A percentile compares a stretch with the other conserved stretches of the same genome.
These are phyloP conservation scores for Caenorhabditis tropicalis DNA, from an alignment of 1,140 invertebrate species.

Conservation along the genomic window DNA sequence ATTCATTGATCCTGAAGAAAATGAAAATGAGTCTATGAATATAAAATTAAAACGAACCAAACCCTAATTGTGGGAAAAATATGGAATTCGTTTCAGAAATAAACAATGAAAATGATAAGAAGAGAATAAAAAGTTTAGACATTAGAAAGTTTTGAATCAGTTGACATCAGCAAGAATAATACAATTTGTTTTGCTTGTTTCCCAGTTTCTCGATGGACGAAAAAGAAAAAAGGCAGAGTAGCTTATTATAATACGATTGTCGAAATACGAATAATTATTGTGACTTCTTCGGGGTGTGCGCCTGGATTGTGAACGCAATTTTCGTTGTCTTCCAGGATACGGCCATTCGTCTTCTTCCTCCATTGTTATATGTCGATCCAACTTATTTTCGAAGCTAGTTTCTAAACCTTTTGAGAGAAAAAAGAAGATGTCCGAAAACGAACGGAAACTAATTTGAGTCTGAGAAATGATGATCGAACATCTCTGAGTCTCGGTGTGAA, in stretches of 20 bases:
- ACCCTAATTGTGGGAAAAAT: constrained; percentile 7
- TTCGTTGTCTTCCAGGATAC: constrained; percentile 24
- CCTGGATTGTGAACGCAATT: not conserved
- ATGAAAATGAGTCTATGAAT: not conserved
- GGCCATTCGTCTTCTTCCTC: constrained; percentile 11
- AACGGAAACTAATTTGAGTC: constrained; percentile 27
- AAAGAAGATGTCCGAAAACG: not conserved
- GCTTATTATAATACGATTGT: constrained; percentile 39
- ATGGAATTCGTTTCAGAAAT: not conserved
- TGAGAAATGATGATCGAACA: constrained; percentile 18
- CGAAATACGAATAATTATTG: constrained; percentile 29
- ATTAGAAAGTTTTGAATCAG: not conserved
- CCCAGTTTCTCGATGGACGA: not conserved
- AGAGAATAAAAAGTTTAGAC: not conserved
- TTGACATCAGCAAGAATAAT: constrained; percentile 15
- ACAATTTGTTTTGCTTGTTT: not conserved
- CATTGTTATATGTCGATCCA: constrained; percentile 22
- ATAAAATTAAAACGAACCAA: not conserved
- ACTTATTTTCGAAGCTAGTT: constrained; percentile 33
- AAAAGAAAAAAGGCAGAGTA: constrained; percentile 2
- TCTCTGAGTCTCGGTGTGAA: not conserved
- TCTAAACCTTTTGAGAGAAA: not conserved
- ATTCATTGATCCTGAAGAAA: constrained; percentile 1
- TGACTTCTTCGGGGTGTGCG: constrained; percentile 28
- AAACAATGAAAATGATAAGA: not conserved